These are phyloP conservation scores for Drosophila sucinea DNA, from an alignment of 1,140 invertebrate genomes.

Conservation along the genomic window DNA sequence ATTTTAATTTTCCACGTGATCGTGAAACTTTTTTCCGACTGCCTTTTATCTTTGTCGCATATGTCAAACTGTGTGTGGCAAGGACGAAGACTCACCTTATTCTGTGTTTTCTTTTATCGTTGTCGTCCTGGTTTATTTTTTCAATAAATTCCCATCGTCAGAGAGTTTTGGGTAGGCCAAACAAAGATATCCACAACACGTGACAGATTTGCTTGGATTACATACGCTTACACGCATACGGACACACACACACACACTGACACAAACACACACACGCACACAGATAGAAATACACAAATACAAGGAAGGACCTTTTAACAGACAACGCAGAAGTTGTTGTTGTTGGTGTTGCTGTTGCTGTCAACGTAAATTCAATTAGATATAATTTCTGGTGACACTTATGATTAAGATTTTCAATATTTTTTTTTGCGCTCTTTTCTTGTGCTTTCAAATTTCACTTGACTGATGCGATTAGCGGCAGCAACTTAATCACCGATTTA, in stretches of 20 bases:
- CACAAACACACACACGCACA: slow-evolving; percentile 26
- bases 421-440: neutral
- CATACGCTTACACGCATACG: slow-evolving; percentile 57
- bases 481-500: slow-evolving; percentile 61
- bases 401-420: slow-evolving; percentile 26
- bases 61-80: slow-evolving; percentile 19
- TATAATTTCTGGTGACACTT: slow-evolving; percentile 15
- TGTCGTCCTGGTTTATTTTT: slow-evolving; percentile 22
- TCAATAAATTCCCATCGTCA: slow-evolving; percentile 64
- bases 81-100: slow-evolving; percentile 58
- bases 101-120: slow-evolving; percentile 28
- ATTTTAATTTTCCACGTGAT: slow-evolving; percentile 54
- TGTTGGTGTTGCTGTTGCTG: slow-evolving; percentile 3
- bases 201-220: slow-evolving; percentile 79
- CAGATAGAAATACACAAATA: slow-evolving; percentile 22
- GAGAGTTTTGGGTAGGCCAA: slow-evolving; percentile 45
- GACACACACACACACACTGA: slow-evolving; percentile 32
- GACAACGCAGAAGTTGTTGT: slow-evolving; percentile 18
- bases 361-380: slow-evolving; percentile 8
- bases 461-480: slow-evolving; percentile 47
- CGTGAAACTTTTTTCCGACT: slow-evolving; percentile 21
- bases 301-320: slow-evolving; percentile 27
- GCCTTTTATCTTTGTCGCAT: slow-evolving; percentile 28
- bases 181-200: slow-evolving; percentile 77
- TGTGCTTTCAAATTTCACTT: slow-evolving; percentile 38